Percentiles rank a stretch among this genome's conserved stretches.
Evolutionary conservation across 2,113 vertebrate species (phyloP).

Genomic region (Colinus virginianus): DNA sequence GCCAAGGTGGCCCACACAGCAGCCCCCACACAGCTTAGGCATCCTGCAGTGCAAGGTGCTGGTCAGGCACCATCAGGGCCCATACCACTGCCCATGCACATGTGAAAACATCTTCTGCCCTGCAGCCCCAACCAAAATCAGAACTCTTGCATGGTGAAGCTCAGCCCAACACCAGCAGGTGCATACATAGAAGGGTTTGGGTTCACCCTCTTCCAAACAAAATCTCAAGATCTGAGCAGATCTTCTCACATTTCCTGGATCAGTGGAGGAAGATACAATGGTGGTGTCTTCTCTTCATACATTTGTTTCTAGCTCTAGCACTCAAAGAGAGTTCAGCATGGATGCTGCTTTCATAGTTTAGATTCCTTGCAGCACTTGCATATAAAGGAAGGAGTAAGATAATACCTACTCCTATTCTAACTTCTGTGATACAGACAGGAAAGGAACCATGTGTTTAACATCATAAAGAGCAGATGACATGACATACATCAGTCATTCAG

Average conservation of each 20-base stretch:
- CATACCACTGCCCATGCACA: rapidly evolving
- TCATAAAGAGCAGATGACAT: background rate
- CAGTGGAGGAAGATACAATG: background rate
- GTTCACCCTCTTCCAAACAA: background rate
- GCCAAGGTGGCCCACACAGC: background rate
- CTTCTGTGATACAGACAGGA: background rate
- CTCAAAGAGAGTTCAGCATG: background rate
- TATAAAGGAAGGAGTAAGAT: background rate
- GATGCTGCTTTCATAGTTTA: background rate
- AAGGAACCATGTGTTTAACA: background rate
- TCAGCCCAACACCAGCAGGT: background rate
- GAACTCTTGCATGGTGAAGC: background rate
- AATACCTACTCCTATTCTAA: background rate
- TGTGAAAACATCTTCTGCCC: background rate
- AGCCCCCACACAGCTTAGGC: background rate
- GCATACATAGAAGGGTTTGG: no score
- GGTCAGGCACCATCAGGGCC: background rate
- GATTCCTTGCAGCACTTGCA: background rate
- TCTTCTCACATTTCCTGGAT: background rate
- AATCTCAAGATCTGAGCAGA: background rate
- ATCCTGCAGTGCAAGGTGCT: background rate
- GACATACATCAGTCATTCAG: background rate
- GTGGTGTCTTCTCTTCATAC: background rate
- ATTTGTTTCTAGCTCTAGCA: background rate
- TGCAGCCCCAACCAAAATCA: background rate